Conservation (phyloP, 1,140 invertebrate species). For the Neodiprion lecontei region DNA sequence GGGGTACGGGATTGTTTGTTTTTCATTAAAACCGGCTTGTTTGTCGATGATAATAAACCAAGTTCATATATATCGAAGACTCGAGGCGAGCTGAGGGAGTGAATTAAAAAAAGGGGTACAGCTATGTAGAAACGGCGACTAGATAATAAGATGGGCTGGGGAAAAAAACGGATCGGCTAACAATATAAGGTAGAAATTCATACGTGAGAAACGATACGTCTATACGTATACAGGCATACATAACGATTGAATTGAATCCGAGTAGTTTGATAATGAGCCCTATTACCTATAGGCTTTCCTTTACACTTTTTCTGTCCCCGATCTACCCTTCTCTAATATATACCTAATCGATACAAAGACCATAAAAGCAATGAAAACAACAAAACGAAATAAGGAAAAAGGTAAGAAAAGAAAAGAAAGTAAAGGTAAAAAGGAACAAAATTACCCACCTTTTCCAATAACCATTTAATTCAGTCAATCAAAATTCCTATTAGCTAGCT, state of each 20-base stretch:
- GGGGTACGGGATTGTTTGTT: neutral
- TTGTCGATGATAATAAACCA: neutral
- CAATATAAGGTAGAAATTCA: neutral
- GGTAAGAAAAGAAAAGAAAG: neutral
- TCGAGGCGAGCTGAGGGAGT: no score
- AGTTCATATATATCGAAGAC: no score
- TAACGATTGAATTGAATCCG: slow-evolving; percentile 49
- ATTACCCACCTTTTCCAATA: slow-evolving; percentile 45
- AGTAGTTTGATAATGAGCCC: slow-evolving; percentile 45
- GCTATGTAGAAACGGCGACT: neutral
- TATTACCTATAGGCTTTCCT: slow-evolving; percentile 22
- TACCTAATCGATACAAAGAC: slow-evolving; percentile 54
- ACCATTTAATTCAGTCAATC: slow-evolving; percentile 63
- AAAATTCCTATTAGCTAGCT: slow-evolving; percentile 59
- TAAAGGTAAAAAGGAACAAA: neutral
- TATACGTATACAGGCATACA: neutral
- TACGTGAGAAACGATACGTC: neutral
- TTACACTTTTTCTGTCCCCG: slow-evolving; percentile 26
- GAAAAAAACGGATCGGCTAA: neutral
- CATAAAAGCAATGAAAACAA: neutral
- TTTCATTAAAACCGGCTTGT: neutral
- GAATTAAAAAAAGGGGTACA: neutral
- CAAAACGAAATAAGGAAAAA: neutral
- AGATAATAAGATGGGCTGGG: neutral
- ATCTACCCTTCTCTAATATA: slow-evolving; percentile 35